Conservation (phyloP, 2,888 invertebrate genomes). For the Aphidius colemani region DNA sequence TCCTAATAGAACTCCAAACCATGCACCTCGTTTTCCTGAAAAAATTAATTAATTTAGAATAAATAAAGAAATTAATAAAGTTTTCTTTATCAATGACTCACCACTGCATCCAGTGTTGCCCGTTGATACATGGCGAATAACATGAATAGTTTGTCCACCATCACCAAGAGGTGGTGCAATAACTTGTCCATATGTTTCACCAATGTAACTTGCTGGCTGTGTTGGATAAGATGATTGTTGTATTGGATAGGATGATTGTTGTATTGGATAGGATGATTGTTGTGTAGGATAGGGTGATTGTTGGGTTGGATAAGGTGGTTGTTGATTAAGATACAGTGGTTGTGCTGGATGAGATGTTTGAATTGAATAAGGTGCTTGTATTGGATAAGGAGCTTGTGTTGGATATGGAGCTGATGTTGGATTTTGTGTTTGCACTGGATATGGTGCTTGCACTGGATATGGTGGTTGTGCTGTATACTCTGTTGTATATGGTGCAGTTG, state of each 20-base stretch:
- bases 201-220: constrained; percentile 1
- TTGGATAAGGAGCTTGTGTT: constrained; percentile 2
- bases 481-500: not conserved
- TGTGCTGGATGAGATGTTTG: not conserved
- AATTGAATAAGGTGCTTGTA: not conserved
- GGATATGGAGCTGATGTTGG: not conserved
- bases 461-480: constrained; percentile 13
- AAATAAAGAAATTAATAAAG: no score
- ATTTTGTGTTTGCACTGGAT: not conserved
- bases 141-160: no score
- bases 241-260: not conserved
- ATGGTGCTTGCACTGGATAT: not conserved
- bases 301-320: constrained; percentile 8
- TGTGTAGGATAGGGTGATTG: not conserved
- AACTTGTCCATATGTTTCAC: not conserved
- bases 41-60: no score
- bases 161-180: no score
- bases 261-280: not conserved
- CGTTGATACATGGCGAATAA: no score
- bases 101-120: no score
- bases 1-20: no score
- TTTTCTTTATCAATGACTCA: no score
- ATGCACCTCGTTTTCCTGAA: no score
- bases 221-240: constrained; percentile 7
- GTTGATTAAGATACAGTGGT: not conserved